phyloP scores from a whole-genome alignment of 53 echinoderm and acorn worm genomes.

The Zoroaster sp. region DNA sequence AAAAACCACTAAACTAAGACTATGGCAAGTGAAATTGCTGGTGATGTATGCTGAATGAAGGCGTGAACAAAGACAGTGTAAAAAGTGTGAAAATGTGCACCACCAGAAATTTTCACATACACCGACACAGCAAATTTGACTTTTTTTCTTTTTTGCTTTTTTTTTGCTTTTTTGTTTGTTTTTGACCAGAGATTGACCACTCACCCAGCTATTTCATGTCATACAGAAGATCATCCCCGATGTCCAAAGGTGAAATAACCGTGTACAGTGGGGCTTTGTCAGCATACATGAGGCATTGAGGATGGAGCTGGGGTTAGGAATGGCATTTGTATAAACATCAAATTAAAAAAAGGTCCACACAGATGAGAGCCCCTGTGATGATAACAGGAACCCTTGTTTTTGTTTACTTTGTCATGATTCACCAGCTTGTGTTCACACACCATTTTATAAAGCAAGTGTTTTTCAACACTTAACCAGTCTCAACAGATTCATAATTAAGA shows the following conservation, averaged over 20 bases:
- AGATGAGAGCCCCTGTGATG: neutral
- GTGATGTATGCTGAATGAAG: constrained; percentile 30
- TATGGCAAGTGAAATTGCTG: constrained; percentile 22
- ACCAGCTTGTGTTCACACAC: neutral
- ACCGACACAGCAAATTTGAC: neutral
- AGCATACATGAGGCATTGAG: constrained; percentile 48
- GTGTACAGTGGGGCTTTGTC: constrained; percentile 45
- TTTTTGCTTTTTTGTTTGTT: neutral
- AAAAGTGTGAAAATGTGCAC: constrained; percentile 37
- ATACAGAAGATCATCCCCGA: constrained; percentile 10
- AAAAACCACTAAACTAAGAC: constrained; percentile 37
- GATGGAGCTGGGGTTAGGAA: constrained; percentile 39
- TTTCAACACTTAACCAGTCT: too few relatives aligned
- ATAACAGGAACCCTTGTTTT: neutral
- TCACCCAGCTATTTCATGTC: constrained; percentile 43
- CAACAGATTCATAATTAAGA: too few relatives aligned
- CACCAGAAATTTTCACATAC: constrained; percentile 15
- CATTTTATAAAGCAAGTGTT: neutral
- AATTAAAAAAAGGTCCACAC: neutral
- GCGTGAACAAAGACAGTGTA: constrained; percentile 26
- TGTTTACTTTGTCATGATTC: neutral
- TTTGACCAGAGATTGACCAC: constrained; percentile 6
- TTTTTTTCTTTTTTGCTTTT: neutral
- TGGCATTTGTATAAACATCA: neutral
- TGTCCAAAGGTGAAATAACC: constrained; percentile 16